These are phyloP conservation scores for Epizoanthus illoricatus DNA, from an alignment of 92 coral and sea anemone genomes.

Conservation along the genomic window DNA sequence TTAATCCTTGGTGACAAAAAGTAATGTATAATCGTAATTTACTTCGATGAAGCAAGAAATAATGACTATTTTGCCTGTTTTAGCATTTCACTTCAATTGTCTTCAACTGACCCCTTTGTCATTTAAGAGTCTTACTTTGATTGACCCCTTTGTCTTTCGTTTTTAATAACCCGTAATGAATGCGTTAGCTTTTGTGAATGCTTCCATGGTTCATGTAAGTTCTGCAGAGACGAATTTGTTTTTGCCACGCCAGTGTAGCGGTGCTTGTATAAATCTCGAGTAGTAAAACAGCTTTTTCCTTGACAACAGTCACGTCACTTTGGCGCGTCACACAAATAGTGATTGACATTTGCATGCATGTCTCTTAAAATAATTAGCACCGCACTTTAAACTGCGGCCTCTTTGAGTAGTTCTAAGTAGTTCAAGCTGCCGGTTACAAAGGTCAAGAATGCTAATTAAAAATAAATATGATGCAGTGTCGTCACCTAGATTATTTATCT, in stretches of 20 bases:
- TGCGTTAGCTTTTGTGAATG: neutral
- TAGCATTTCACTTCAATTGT: slow-evolving; percentile 3
- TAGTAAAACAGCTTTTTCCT: neutral
- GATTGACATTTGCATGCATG: neutral
- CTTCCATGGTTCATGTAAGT: neutral
- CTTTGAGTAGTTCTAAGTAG: slow-evolving; percentile 14
- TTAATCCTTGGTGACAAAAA: slow-evolving; percentile 8
- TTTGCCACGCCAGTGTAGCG: too few species aligned
- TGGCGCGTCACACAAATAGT: neutral
- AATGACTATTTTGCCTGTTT: slow-evolving; percentile 1
- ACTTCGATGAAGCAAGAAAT: neutral
- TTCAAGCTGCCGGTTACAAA: neutral
- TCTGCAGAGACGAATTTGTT: too few species aligned
- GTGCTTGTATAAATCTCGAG: neutral
- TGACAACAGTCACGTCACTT: neutral
- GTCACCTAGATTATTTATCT: neutral
- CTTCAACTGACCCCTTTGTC: slow-evolving; percentile 3
- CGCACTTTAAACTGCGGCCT: neutral
- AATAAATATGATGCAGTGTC: neutral
- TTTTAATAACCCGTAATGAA: slow-evolving; percentile 13
- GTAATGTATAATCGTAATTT: neutral
- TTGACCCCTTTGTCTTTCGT: neutral
- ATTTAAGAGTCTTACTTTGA: slow-evolving; percentile 6
- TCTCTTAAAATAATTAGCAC: neutral
- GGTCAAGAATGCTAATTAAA: slow-evolving; percentile 9